Conservation (phyloP, 1,140 invertebrate genomes). For the Brachionus koreanus region DNA sequence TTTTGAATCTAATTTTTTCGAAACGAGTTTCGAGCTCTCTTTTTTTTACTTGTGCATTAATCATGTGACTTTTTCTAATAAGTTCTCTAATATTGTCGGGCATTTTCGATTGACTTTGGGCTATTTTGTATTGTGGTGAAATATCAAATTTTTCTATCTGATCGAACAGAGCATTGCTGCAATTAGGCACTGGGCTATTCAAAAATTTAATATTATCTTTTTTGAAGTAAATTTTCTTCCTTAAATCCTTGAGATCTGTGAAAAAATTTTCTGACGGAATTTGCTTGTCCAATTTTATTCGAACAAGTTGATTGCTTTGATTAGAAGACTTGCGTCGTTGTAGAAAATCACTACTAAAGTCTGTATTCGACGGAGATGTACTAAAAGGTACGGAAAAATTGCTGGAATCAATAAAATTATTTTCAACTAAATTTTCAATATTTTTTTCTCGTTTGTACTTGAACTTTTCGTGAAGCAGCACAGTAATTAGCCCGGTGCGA, state of each 20-base stretch:
- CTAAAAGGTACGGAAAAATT: constrained; percentile 3
- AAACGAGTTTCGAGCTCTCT: not conserved
- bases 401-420: not conserved
- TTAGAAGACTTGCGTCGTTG: not conserved
- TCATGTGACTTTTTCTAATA: not conserved
- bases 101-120: not conserved
- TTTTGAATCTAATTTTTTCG: constrained; percentile 28
- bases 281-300: not conserved
- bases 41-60: not conserved
- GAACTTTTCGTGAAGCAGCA: not conserved
- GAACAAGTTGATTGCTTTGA: not conserved
- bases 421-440: not conserved
- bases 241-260: not conserved
- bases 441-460: not conserved
- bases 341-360: constrained; percentile 11
- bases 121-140: not conserved
- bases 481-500: not conserved
- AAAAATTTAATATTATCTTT: not conserved
- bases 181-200: not conserved
- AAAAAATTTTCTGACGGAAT: constrained; percentile 4
- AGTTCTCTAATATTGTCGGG: not conserved
- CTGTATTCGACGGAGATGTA: not conserved
- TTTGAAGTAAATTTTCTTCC: not conserved
- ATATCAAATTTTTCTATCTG: constrained; percentile 27
- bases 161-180: not conserved